Percentiles rank a stretch among this genome's conserved stretches.
Conservation (phyloP, 2,113 vertebrate species). For the Heliornis fulica region DNA sequence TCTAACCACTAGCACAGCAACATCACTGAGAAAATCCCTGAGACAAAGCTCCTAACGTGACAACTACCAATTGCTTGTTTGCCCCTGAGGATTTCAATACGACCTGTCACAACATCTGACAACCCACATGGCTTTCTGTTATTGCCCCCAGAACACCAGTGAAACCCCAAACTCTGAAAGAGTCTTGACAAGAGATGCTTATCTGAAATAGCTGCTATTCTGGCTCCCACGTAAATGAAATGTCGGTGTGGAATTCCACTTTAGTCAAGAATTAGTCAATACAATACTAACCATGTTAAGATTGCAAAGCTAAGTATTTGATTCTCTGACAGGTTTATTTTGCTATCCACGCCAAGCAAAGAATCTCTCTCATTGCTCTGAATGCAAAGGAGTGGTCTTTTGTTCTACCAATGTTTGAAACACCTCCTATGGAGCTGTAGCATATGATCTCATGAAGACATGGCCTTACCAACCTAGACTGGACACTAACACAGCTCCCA, state of each 20-base stretch:
- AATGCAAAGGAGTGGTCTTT: not conserved
- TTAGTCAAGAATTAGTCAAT: not conserved
- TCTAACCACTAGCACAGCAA: not conserved
- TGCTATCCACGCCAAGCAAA: not conserved
- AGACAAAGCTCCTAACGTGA: not conserved
- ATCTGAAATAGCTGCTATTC: not conserved
- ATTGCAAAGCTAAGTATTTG: not conserved
- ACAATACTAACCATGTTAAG: not conserved
- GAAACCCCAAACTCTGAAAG: not conserved
- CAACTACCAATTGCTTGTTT: not conserved
- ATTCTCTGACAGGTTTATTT: not conserved
- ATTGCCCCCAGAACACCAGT: not conserved
- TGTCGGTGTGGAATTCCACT: not conserved
- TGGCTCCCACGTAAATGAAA: not conserved
- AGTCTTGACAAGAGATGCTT: not conserved
- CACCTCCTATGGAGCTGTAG: not conserved
- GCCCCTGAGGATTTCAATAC: not conserved
- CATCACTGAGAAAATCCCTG: not conserved
- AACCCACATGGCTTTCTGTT: not conserved
- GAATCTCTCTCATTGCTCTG: not conserved
- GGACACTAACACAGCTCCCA: not conserved
- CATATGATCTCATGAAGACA: not conserved
- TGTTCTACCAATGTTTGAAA: not conserved
- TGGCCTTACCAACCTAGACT: rapidly evolving
- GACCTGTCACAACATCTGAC: not conserved